These are phyloP conservation scores for Hipparchia semele DNA, from an alignment of 2,888 invertebrate species.

Conservation along the genomic window DNA sequence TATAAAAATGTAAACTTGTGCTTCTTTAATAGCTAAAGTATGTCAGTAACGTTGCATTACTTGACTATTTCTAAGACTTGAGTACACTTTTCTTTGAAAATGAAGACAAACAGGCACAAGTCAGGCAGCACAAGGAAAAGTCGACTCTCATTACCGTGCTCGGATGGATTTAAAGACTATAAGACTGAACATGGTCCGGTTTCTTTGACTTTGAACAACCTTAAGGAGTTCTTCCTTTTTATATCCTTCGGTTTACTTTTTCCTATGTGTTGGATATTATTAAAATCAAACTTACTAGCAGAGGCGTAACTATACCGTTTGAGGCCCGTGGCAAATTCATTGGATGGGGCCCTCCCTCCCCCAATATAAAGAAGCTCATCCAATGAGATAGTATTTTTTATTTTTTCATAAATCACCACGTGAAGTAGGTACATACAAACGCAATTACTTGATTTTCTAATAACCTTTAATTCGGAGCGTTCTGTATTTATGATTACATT, in stretches of 20 bases:
- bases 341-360: too few relatives aligned
- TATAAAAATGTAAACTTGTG: background rate
- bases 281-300: too few relatives aligned
- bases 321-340: too few relatives aligned
- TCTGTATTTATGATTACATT: too few relatives aligned
- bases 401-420: too few relatives aligned
- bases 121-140: constrained; percentile 24
- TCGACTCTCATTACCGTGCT: constrained; percentile 29
- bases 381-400: too few relatives aligned
- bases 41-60: constrained; percentile 9
- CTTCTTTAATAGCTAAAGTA: background rate
- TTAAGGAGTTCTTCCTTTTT: background rate
- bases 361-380: too few relatives aligned
- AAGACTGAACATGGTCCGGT: constrained; percentile 19
- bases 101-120: constrained; percentile 21
- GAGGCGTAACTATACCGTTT: too few relatives aligned
- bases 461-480: too few relatives aligned
- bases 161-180: constrained; percentile 29
- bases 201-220: constrained; percentile 6
- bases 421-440: too few relatives aligned
- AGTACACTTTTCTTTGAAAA: constrained; percentile 27
- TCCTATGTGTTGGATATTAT: background rate
- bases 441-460: too few relatives aligned
- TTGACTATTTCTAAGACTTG: constrained; percentile 14
- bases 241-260: constrained; percentile 4